A percentile compares a stretch with the other conserved stretches of the same genome.
phyloP scores from a whole-genome alignment of 2,113 vertebrate species.

The Melospiza georgiana region DNA sequence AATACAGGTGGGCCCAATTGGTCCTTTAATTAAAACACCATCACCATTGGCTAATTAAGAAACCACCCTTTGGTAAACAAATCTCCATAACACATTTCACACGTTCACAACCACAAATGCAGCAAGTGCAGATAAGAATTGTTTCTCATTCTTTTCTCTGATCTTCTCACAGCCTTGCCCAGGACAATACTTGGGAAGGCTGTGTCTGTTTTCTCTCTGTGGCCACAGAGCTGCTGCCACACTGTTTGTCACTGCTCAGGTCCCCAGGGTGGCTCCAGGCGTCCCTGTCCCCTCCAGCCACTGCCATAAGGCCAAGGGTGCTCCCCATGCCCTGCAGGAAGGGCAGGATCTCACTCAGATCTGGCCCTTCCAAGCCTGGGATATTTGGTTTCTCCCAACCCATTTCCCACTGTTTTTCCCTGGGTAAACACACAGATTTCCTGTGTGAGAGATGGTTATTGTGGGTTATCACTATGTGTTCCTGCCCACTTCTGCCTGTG shows the following conservation, averaged over 20 bases:
- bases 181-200: too few species aligned
- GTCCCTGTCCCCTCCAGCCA: background rate
- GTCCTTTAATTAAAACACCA: too few species aligned
- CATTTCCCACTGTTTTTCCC: background rate
- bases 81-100: too few species aligned
- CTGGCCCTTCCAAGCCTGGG: background rate
- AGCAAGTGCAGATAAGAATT: too few species aligned
- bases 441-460: background rate
- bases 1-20: too few species aligned
- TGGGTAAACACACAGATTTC: background rate
- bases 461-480: background rate
- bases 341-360: background rate
- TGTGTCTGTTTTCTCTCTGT: too few species aligned
- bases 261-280: fast-evolving
- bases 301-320: background rate
- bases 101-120: too few species aligned
- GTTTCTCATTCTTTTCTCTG: too few species aligned
- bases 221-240: too few species aligned
- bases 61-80: too few species aligned
- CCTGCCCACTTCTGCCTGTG: background rate
- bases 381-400: background rate
- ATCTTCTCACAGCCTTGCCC: too few species aligned
- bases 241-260: background rate
- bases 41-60: too few species aligned
- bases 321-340: background rate